Evolutionary conservation across 2,113 vertebrate species (phyloP).

Genomic region (Polypterus senegalus): DNA sequence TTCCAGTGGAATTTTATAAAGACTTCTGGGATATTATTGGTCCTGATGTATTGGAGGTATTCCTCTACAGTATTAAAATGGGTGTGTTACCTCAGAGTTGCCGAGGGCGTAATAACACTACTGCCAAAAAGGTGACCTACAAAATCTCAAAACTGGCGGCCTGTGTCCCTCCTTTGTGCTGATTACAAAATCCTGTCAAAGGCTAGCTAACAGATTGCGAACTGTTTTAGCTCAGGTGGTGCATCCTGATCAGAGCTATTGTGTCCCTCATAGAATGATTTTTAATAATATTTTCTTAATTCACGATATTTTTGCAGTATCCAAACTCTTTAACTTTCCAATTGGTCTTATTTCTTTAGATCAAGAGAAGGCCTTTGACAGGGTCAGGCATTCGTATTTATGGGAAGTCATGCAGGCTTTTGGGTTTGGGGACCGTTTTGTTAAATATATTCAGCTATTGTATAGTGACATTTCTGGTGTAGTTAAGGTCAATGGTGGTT

Average conservation of each 20-base stretch:
- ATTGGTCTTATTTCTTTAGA: constrained; percentile 2
- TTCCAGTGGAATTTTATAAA: too few species aligned
- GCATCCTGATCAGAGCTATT: not conserved
- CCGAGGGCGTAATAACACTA: not conserved
- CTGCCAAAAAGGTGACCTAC: constrained; percentile 2
- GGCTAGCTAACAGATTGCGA: not conserved
- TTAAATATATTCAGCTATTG: not conserved
- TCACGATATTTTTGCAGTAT: not conserved
- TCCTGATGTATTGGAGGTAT: too few species aligned
- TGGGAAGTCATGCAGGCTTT: not conserved
- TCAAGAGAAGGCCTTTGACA: constrained; percentile 1
- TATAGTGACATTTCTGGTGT: not conserved
- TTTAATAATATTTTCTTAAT: not conserved
- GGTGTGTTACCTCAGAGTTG: not conserved
- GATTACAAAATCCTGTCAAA: constrained; percentile 2
- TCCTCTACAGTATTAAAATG: too few species aligned
- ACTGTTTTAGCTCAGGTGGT: too few species aligned
- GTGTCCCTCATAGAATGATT: not conserved
- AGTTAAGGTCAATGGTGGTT: constrained; percentile 2
- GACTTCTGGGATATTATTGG: too few species aligned
- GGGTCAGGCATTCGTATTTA: not conserved
- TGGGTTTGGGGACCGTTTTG: not conserved
- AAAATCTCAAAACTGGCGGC: not conserved
- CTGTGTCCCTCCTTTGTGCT: not conserved
- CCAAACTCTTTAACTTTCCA: too few species aligned